phyloP scores from a whole-genome alignment of 2,888 invertebrate species.

The Tricholauxania praeusta region DNA sequence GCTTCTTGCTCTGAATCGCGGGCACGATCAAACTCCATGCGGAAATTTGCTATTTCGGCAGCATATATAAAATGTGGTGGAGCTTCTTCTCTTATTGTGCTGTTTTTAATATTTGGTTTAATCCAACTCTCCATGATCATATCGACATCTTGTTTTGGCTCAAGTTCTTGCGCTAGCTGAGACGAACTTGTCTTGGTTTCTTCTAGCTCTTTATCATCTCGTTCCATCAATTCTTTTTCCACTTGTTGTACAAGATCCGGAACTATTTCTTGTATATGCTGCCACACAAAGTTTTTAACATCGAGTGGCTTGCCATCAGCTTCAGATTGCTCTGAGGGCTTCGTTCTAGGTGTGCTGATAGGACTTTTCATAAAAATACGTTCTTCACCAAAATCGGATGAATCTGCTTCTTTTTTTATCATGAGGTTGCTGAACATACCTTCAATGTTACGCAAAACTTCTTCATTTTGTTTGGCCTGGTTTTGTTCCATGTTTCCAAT shows the following conservation, averaged over 20 bases:
- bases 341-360: constrained; percentile 53
- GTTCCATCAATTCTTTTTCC: constrained; percentile 63
- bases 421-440: constrained; percentile 61
- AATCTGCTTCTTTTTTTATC: constrained; percentile 52
- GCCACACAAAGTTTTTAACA: constrained; percentile 66
- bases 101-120: constrained; percentile 59
- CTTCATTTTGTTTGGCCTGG: constrained; percentile 65
- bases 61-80: constrained; percentile 55
- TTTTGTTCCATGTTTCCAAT: constrained; percentile 68
- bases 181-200: background rate
- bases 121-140: constrained; percentile 64
- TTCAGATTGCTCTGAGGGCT: constrained; percentile 19
- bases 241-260: constrained; percentile 67
- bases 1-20: constrained; percentile 49
- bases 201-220: constrained; percentile 29
- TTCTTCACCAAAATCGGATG: constrained; percentile 60
- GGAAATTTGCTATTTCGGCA: constrained; percentile 58
- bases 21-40: constrained; percentile 53
- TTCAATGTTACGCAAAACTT: constrained; percentile 61
- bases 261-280: constrained; percentile 67
- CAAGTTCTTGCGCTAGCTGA: background rate
- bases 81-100: constrained; percentile 56
- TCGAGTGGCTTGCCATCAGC: constrained; percentile 50
- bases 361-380: constrained; percentile 66
- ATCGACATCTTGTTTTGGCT: constrained; percentile 50